Percentiles rank a stretch among this genome's conserved stretches.
Conservation (phyloP, 2,113 vertebrate genomes). For the Hippopotamus amphibius region DNA sequence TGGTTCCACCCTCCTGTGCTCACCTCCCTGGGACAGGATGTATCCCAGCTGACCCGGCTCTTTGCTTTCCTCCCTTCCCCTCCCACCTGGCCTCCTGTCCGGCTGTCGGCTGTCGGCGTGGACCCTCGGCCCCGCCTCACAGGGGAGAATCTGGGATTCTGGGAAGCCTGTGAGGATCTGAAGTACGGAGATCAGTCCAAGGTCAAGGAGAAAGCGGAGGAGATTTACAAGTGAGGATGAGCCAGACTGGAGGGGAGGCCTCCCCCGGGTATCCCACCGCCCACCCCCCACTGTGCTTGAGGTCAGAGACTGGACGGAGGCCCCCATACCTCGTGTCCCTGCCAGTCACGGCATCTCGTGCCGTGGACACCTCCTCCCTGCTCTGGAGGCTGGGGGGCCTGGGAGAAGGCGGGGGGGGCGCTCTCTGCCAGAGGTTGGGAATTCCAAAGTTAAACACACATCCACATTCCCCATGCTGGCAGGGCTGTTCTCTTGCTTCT, state of each 20-base stretch:
- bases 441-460: too few species aligned
- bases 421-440: background rate
- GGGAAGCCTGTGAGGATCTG: slow-evolving; percentile 98
- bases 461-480: fast-evolving
- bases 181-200: slow-evolving; percentile 96
- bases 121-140: background rate
- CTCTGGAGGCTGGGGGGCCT: background rate
- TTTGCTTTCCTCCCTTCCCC: background rate
- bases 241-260: background rate
- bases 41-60: background rate
- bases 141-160: slow-evolving; percentile 99
- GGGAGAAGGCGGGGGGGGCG: background rate
- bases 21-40: fast-evolving
- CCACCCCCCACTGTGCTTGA: fast-evolving
- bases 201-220: slow-evolving; percentile 97
- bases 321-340: fast-evolving
- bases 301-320: background rate
- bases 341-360: fast-evolving
- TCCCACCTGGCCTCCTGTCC: background rate
- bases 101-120: background rate
- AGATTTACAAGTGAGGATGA: slow-evolving; percentile 95
- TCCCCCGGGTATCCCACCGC: fast-evolving
- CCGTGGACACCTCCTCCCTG: background rate
- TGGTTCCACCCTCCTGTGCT: fast-evolving
- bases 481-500: background rate